These are phyloP conservation scores for Amiota communis DNA, from an alignment of 2,888 invertebrate genomes.

Conservation along the genomic window DNA sequence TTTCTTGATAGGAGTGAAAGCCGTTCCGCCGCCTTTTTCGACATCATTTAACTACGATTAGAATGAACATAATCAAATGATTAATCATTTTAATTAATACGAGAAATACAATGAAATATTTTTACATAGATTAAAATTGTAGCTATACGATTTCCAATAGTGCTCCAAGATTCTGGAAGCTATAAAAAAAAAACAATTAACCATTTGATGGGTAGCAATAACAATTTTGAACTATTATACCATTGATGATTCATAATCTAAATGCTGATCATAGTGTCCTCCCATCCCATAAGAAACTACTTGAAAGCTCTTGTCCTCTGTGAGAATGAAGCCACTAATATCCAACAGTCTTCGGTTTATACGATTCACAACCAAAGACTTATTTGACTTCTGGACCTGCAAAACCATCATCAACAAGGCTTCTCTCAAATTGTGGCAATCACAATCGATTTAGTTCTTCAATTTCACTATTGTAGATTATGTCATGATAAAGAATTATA, in stretches of 20 bases:
- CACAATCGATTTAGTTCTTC: constrained; percentile 44
- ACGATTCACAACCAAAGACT: constrained; percentile 34
- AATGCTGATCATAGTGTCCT: constrained; percentile 56
- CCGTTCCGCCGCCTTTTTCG: constrained; percentile 94
- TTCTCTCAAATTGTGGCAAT: constrained; percentile 37
- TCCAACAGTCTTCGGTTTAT: constrained; percentile 51
- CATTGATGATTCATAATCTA: constrained; percentile 46
- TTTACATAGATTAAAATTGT: constrained; percentile 26
- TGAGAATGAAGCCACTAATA: constrained; percentile 57
- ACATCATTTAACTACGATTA: constrained; percentile 90
- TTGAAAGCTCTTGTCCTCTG: constrained; percentile 52
- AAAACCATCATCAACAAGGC: constrained; percentile 23
- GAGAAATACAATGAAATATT: neutral
- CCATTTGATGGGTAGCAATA: no score
- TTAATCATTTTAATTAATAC: neutral
- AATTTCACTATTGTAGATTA: constrained; percentile 54
- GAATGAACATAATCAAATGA: neutral
- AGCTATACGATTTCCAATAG: neutral
- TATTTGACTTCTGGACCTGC: no score
- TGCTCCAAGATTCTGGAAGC: constrained; percentile 69
- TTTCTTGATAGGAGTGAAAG: constrained; percentile 88
- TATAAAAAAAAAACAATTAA: constrained; percentile 34
- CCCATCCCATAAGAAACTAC: constrained; percentile 62
- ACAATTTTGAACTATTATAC: neutral
- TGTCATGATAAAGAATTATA: constrained; percentile 55